Conservation (phyloP, 1,140 invertebrate genomes). For the Drosophila ercepeae region DNA sequence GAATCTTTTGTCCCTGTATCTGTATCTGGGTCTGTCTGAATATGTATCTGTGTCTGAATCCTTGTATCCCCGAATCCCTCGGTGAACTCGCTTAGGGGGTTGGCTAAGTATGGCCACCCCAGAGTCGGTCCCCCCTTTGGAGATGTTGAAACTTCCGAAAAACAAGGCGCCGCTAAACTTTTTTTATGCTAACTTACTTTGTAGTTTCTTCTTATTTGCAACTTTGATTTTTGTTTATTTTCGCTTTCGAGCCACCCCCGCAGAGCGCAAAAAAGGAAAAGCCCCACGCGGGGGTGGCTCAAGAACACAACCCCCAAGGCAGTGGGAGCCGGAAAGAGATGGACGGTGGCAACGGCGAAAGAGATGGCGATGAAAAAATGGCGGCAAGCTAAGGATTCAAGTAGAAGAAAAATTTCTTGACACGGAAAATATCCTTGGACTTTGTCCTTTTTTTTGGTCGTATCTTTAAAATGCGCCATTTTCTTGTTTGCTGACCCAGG, state of each 20-base stretch:
- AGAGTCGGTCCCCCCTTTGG: background rate
- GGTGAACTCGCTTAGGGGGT: constrained; percentile 14
- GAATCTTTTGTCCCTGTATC: constrained; percentile 66
- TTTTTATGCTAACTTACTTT: constrained; percentile 81
- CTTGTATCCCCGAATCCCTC: constrained; percentile 4
- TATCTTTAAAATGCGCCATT: constrained; percentile 80
- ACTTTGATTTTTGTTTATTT: constrained; percentile 83
- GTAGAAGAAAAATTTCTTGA: constrained; percentile 46
- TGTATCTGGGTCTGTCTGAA: background rate
- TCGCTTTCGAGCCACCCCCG: constrained; percentile 54
- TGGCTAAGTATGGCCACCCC: constrained; percentile 57
- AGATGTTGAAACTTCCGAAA: constrained; percentile 66
- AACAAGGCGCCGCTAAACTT: constrained; percentile 78
- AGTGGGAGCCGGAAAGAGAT: constrained; percentile 5
- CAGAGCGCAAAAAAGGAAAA: constrained; percentile 9
- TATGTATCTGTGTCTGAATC: background rate
- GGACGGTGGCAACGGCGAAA: background rate
- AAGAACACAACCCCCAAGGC: constrained; percentile 6
- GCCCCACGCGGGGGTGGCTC: constrained; percentile 17
- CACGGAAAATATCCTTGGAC: constrained; percentile 58
- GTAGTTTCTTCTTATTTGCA: constrained; percentile 82
- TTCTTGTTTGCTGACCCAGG: constrained; percentile 67
- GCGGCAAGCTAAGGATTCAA: constrained; percentile 43
- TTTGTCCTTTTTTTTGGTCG: constrained; percentile 21
- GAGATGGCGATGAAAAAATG: constrained; percentile 34